These are phyloP conservation scores for Eurystomus glaucurus DNA, from an alignment of 2,797 vertebrate genomes.

Conservation along the genomic window DNA sequence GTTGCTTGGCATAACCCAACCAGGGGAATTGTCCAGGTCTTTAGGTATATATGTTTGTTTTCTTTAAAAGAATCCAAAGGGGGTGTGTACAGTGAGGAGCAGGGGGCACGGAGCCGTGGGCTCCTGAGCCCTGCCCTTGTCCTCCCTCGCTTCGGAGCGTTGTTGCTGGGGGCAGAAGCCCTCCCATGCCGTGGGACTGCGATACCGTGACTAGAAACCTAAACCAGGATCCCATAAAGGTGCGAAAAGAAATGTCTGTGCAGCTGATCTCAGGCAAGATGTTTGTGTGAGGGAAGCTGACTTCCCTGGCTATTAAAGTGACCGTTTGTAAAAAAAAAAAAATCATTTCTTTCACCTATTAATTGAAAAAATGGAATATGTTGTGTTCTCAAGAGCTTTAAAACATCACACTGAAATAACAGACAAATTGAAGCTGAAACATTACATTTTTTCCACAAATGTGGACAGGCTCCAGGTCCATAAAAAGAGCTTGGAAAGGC, in stretches of 20 bases:
- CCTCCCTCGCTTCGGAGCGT: accelerated
- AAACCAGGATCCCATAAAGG: accelerated
- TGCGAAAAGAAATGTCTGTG: accelerated
- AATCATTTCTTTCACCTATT: neutral
- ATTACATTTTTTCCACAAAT: conserved; percentile 50
- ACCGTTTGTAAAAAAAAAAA: neutral
- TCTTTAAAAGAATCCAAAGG: no score
- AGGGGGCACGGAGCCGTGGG: accelerated
- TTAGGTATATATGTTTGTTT: no score
- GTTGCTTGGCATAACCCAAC: neutral
- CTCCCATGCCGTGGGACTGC: accelerated
- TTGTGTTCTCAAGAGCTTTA: neutral
- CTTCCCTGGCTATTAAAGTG: neutral
- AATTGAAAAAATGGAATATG: neutral
- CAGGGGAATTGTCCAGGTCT: neutral
- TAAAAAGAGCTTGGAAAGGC: conserved; percentile 50
- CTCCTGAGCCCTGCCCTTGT: neutral
- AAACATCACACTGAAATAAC: neutral
- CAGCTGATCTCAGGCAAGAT: neutral
- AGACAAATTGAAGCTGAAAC: conserved; percentile 47
- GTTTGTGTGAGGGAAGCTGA: neutral
- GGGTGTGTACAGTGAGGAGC: neutral
- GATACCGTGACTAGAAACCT: accelerated
- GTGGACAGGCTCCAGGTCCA: conserved; percentile 43
- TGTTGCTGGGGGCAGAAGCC: accelerated